Evolutionary conservation across 2,113 vertebrate genomes (phyloP), one percentile per base, ranked within the genome.

Genomic region (Emydocephalus ijimae): DNA sequence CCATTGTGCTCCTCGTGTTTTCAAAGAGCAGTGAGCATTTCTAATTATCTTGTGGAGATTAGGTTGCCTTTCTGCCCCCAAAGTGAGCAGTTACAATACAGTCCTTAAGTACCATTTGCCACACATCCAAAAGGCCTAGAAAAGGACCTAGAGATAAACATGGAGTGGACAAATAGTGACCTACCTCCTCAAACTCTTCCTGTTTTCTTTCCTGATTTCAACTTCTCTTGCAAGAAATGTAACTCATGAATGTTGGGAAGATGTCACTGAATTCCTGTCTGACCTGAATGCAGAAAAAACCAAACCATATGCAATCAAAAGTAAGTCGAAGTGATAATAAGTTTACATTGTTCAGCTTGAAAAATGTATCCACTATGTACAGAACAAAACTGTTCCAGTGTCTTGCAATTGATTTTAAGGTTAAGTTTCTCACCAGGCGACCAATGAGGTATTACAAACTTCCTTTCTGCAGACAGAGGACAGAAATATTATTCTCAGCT

Each of bases 221-320:
- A 89, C 57, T 91, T 93, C 93, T n/a, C 39, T 91, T 64, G 89
- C 92, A 91, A 95, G 95, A 57, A 97, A 97, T 43, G 90, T 97
- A 90, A 97, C 98, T 45, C 88, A 94, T 21, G 97, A 92, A 94
- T 98, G 98, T 94, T 74, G 95, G 88, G 95, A 96, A 93, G 98
- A 98, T 54, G 97, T 96, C 48, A 74, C 94, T 2, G 92, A 94
- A 45, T 98, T 98, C 93, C 97, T 98, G 87, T 93, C 90, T 74
- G 98, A 99, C 90, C 95, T 99, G 50, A 97, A 97, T 88, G 97
- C 97, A 85, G 95, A 95, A 90, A 94, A 93, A 9, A 98, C 98
- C 50, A 97, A 97, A 92, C 94, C 97, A 74, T 98, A 98, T n/a
- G 98, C 98, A 23, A 96, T 98, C 55, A 95, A 96, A 94, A 98